Evolutionary conservation across 1,140 invertebrate species (phyloP), one percentile per base, ranked within the genome.

Genomic region (Drosophila paulistorum): DNA sequence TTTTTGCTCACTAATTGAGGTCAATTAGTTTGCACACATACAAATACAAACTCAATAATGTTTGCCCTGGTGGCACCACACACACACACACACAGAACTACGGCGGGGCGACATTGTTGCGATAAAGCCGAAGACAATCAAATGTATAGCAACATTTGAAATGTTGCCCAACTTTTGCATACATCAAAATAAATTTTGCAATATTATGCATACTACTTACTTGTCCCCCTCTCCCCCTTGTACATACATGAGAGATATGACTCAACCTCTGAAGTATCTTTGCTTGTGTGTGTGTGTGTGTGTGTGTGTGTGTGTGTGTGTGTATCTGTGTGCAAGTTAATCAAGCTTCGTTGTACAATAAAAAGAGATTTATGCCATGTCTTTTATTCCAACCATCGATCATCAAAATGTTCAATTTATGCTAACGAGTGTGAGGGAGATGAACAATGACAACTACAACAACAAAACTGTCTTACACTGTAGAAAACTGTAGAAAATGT

Each of bases 21-120:
- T 89, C 84, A 89, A 87, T 87, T 89, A 87, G 84, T 84, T 87
- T 75, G 72, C 48, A 80, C 61, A 86, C 65, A 37, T 5, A 30
- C 30, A 30, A 30, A 7, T 30, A 30, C 30, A 30, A 30, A 30
- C 5, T 30, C 30, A 30, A 30, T 6, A 30, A 30, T 30, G 30
- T 30, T 30, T 30, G 30, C 30, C 6, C 30, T 30, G 30, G 30
- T 30, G 30, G 30, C 30, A 30, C 30, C 5, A 37, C 35, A 37
- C 35, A 37, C 9, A 37, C 35, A 10, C 35, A 37, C 35, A 37
- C 35, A 10, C 9, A 37, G 35, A 37, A n/a, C 67, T 3, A 13
- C 37, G 64, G 70, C 58, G 62, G 65, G 70, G 66, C 64, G 58
- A 65, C 57, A 68, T 45, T 69, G 68, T 69, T 71, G 68, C 67